These are phyloP conservation scores for Onychomys torridus DNA, from an alignment of 2,797 vertebrate genomes.

Conservation along the genomic window DNA sequence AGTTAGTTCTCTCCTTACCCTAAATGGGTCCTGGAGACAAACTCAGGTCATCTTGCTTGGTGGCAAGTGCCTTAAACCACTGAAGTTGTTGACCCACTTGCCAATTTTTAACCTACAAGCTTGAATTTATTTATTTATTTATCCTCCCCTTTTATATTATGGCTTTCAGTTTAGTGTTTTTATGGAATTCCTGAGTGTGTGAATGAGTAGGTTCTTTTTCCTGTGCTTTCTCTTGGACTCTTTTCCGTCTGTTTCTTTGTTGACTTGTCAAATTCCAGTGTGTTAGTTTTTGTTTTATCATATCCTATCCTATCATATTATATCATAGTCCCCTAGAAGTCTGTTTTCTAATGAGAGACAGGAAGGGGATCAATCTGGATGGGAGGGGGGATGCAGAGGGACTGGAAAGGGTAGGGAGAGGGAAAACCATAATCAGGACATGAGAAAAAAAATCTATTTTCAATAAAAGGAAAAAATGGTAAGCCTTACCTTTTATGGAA, in stretches of 20 bases:
- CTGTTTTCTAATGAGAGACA: background rate
- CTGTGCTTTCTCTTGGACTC: background rate
- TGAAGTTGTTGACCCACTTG: background rate
- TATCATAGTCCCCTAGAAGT: background rate
- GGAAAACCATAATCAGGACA: background rate
- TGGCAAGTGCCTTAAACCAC: background rate
- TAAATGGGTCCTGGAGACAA: background rate
- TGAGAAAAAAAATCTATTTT: background rate
- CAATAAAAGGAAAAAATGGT: background rate
- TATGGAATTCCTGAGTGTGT: background rate
- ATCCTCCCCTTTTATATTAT: background rate
- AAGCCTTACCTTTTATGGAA: conserved; percentile 34
- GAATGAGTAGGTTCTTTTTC: background rate
- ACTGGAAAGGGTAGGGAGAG: background rate
- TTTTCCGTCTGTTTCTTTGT: background rate
- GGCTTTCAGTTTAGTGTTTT: background rate
- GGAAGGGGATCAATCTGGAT: background rate
- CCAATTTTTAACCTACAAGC: background rate
- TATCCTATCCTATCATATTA: background rate
- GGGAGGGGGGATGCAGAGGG: background rate
- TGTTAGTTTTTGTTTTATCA: background rate
- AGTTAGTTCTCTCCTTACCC: background rate
- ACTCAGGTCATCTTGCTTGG: background rate
- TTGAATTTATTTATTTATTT: conserved; percentile 13
- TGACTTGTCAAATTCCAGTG: background rate